Conservation (phyloP, 1,140 invertebrate genomes). For the Latrodectus geometricus region DNA sequence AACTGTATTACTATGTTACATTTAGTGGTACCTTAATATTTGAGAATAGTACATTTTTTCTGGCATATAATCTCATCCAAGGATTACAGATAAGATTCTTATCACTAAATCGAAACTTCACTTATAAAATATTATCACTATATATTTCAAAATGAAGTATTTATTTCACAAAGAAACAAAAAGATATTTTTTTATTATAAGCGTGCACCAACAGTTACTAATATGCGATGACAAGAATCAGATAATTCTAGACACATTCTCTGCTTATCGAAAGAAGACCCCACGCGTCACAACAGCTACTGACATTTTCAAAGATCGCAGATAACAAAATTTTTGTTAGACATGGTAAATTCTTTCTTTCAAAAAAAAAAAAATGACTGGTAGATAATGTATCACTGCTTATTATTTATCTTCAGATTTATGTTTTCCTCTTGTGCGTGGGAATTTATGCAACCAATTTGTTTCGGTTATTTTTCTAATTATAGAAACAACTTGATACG, state of each 20-base stretch:
- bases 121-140: too few relatives aligned
- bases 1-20: too few relatives aligned
- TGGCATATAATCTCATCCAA: too few relatives aligned
- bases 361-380: background rate
- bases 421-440: too few relatives aligned
- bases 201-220: background rate
- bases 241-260: constrained; percentile 33
- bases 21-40: too few relatives aligned
- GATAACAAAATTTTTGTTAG: background rate
- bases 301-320: background rate
- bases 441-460: too few relatives aligned
- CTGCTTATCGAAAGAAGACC: constrained; percentile 14
- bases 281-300: constrained; percentile 19
- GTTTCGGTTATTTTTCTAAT: too few relatives aligned
- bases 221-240: constrained; percentile 5
- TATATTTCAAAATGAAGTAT: background rate
- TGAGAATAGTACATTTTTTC: too few relatives aligned
- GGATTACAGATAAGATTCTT: too few relatives aligned
- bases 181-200: background rate
- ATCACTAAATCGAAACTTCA: too few relatives aligned
- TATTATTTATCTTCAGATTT: too few relatives aligned
- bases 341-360: background rate
- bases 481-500: too few relatives aligned
- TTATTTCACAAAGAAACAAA: background rate
- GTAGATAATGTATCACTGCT: background rate